These are phyloP conservation scores for Lepidurus arcticus DNA, from an alignment of 1,140 invertebrate species.

Conservation along the genomic window DNA sequence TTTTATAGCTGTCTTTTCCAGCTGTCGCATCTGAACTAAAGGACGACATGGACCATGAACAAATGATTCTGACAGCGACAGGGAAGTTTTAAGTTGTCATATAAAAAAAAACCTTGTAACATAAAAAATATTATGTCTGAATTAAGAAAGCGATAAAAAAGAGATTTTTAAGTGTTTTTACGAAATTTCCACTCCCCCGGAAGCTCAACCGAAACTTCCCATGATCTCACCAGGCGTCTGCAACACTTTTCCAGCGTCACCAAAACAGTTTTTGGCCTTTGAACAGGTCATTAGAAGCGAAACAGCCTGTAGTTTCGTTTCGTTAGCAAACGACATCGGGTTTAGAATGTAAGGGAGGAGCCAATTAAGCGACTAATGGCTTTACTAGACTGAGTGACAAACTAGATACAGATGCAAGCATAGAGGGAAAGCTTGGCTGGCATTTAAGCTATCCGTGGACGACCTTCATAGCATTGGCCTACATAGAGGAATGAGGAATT, in stretches of 20 bases:
- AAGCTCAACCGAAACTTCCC: neutral
- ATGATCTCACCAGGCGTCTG: conserved; percentile 18
- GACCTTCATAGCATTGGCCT: conserved; percentile 21
- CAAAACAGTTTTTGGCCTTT: neutral
- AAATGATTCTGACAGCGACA: neutral
- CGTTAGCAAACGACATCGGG: neutral
- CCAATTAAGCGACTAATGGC: conserved; percentile 1
- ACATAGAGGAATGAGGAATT: neutral
- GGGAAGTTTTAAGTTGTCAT: neutral
- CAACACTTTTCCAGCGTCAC: neutral
- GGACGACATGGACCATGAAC: conserved; percentile 8
- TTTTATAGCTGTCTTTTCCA: conserved; percentile 16
- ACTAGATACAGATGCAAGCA: conserved; percentile 10
- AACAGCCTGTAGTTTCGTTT: neutral
- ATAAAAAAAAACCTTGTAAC: neutral
- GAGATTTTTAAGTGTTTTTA: neutral
- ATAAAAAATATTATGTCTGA: too few relatives aligned
- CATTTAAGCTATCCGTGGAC: neutral
- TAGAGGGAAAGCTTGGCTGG: neutral
- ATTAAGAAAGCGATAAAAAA: too few relatives aligned
- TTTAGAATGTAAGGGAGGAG: neutral
- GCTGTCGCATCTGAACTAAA: conserved; percentile 13
- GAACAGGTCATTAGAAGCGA: neutral
- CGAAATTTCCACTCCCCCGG: neutral
- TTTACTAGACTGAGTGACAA: neutral